phyloP scores from a whole-genome alignment of 2,113 vertebrate genomes.

The Falcunculus frontatus region DNA sequence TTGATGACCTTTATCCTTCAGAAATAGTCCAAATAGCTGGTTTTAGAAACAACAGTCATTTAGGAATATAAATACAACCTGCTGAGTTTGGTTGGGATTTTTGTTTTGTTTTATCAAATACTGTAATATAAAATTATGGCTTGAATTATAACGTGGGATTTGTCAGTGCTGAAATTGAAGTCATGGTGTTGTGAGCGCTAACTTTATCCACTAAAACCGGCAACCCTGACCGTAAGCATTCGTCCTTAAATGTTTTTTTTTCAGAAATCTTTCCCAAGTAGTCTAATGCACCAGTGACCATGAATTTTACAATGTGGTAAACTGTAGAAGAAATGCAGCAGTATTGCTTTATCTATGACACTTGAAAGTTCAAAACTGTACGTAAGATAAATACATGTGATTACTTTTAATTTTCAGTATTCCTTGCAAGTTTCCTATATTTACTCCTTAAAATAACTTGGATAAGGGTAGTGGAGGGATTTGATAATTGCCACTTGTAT shows the following conservation, averaged over 20 bases:
- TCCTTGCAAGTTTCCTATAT: neutral
- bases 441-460: neutral
- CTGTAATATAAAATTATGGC: neutral
- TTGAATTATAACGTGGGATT: neutral
- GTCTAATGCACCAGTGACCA: neutral
- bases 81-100: neutral
- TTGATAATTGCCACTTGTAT: neutral
- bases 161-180: neutral
- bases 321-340: neutral
- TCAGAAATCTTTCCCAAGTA: neutral
- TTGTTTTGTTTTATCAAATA: neutral
- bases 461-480: neutral
- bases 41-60: neutral
- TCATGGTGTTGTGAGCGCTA: neutral
- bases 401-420: neutral
- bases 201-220: neutral
- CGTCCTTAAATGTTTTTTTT: neutral
- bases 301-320: neutral
- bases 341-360: neutral
- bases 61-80: neutral
- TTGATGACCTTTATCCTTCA: neutral
- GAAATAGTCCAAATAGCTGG: neutral
- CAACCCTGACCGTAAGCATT: neutral
- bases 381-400: neutral
- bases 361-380: neutral